Evolutionary conservation across 1,140 invertebrate species (phyloP).

Genomic region (Cyrtorhinus lividipennis): DNA sequence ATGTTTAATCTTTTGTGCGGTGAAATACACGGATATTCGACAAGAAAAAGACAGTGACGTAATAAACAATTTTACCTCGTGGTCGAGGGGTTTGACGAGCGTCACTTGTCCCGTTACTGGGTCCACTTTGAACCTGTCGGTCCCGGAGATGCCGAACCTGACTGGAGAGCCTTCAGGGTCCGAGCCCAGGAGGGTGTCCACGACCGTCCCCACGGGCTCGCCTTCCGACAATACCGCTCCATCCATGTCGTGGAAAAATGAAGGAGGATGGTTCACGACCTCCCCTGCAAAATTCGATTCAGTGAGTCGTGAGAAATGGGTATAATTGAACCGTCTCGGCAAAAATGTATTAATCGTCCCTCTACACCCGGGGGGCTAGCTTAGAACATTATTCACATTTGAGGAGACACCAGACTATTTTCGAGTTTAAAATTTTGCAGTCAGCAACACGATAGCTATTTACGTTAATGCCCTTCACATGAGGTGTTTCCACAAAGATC

Average conservation of each 20-base stretch:
- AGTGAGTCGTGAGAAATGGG: no score
- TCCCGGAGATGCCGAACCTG: constrained; percentile 60
- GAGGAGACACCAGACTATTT: no score
- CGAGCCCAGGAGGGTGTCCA: constrained; percentile 58
- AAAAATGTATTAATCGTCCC: no score
- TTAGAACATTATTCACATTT: no score
- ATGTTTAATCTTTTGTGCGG: no score
- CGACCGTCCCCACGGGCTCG: constrained; percentile 54
- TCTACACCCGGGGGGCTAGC: no score
- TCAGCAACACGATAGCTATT: no score
- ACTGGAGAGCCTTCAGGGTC: constrained; percentile 62
- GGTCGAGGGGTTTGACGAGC: constrained; percentile 58
- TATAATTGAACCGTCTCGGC: no score
- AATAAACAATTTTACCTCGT: constrained; percentile 47
- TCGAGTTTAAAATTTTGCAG: no score
- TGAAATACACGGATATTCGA: no score
- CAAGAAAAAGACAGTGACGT: background rate
- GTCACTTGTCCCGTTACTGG: constrained; percentile 60
- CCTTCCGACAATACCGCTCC: constrained; percentile 59
- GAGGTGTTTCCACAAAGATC: no score
- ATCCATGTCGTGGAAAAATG: constrained; percentile 53
- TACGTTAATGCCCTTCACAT: no score
- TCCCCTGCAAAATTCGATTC: constrained; percentile 17
- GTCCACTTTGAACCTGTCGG: constrained; percentile 63
- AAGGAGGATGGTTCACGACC: constrained; percentile 42